phyloP scores from a whole-genome alignment of 1,140 invertebrate species.

The Drosophila santomea region DNA sequence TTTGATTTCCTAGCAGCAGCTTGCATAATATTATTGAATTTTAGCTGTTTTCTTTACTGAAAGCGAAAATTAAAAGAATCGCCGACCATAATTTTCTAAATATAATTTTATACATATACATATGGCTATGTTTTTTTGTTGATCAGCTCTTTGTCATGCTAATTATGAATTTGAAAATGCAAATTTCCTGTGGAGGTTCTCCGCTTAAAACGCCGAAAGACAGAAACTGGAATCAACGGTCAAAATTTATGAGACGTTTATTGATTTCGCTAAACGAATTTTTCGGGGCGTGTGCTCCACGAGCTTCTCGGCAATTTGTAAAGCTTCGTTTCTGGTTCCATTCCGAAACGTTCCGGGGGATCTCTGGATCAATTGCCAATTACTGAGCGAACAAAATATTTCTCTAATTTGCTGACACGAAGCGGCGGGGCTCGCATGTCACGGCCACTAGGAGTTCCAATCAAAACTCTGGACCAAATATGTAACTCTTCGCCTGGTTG shows the following conservation, averaged over 20 bases:
- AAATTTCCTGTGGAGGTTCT: conserved; percentile 48
- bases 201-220: conserved; percentile 29
- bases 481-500: conserved; percentile 11
- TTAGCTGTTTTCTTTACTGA: conserved; percentile 28
- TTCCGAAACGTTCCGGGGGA: conserved; percentile 23
- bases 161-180: conserved; percentile 62
- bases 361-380: conserved; percentile 64
- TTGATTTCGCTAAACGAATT: conserved; percentile 37
- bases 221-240: conserved; percentile 38
- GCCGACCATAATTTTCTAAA: conserved; percentile 35
- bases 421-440: conserved; percentile 63
- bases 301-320: conserved; percentile 55
- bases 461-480: conserved; percentile 48
- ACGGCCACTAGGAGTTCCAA: conserved; percentile 64
- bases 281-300: conserved; percentile 46
- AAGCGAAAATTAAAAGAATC: conserved; percentile 55
- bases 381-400: conserved; percentile 74
- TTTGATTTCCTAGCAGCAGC: conserved; percentile 11
- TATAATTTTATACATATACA: conserved; percentile 12
- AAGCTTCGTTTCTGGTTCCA: conserved; percentile 46
- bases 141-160: conserved; percentile 58
- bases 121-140: conserved; percentile 13
- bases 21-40: conserved; percentile 30
- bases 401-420: conserved; percentile 78
- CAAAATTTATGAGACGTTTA: conserved; percentile 49